Conservation (phyloP, 2,113 vertebrate genomes). For the Gymnarchus niloticus region DNA sequence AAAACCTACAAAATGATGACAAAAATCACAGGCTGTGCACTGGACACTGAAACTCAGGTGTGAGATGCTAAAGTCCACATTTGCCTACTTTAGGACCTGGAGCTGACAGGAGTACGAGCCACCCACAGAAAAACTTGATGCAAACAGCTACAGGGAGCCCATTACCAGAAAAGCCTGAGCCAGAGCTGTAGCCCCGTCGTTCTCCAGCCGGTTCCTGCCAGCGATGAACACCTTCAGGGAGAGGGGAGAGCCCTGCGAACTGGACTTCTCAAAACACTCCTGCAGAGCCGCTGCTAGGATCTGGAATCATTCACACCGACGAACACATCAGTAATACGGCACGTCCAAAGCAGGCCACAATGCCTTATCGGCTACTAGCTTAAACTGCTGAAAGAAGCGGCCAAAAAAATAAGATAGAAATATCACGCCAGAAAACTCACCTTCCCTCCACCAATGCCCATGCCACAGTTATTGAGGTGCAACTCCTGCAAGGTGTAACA, state of each 20-base stretch:
- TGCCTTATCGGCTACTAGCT: neutral
- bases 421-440: conserved; percentile 47
- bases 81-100: neutral
- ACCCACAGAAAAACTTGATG: neutral
- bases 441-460: conserved; percentile 96
- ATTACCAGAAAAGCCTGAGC: conserved; percentile 88
- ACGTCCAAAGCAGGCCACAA: neutral
- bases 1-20: neutral
- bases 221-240: conserved; percentile 87
- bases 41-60: neutral
- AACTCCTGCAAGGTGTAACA: conserved; percentile 85
- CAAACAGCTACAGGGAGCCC: neutral
- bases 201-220: conserved; percentile 92
- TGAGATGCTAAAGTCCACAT: neutral
- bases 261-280: conserved; percentile 78
- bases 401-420: neutral
- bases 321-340: neutral
- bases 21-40: neutral
- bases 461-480: conserved; percentile 94
- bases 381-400: neutral
- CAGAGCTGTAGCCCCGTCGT: conserved; percentile 88
- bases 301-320: conserved; percentile 48
- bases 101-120: neutral
- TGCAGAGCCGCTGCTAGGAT: conserved; percentile 84
- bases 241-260: conserved; percentile 67